These are phyloP conservation scores for Drosophila santomea DNA, from an alignment of 1,140 invertebrate species.

Conservation along the genomic window DNA sequence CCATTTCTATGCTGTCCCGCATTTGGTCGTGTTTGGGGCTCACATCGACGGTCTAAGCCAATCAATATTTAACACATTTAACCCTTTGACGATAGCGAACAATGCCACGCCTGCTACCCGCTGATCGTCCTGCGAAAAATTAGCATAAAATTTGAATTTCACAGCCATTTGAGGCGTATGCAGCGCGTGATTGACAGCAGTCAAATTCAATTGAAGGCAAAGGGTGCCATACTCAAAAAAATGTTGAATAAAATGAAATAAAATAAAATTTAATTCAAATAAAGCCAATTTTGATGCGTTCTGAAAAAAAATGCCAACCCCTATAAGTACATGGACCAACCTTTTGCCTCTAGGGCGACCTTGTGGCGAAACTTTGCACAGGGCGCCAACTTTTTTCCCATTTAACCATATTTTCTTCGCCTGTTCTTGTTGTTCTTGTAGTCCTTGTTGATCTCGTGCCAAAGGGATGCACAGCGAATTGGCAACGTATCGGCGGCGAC, in stretches of 20 bases:
- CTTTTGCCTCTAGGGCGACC: conserved; percentile 67
- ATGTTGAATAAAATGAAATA: conserved; percentile 49
- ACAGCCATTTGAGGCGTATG: conserved; percentile 81
- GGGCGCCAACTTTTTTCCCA: conserved; percentile 52
- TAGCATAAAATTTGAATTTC: conserved; percentile 84
- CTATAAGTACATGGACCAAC: conserved; percentile 31
- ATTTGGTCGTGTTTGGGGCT: conserved; percentile 17
- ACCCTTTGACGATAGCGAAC: conserved; percentile 59
- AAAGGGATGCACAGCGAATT: conserved; percentile 55
- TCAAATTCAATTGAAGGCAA: conserved; percentile 80
- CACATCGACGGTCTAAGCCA: conserved; percentile 63
- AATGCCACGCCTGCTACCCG: conserved; percentile 36
- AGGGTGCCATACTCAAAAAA: conserved; percentile 15
- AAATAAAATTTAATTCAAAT: conserved; percentile 83
- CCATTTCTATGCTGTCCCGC: conserved; percentile 18
- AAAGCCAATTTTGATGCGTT: conserved; percentile 70
- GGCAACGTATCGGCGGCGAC: conserved; percentile 61
- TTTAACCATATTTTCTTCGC: conserved; percentile 11
- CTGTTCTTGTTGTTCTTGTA: conserved; percentile 3
- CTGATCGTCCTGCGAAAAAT: conserved; percentile 80
- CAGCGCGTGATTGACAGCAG: conserved; percentile 82
- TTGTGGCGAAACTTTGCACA: conserved; percentile 67
- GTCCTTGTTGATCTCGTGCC: conserved; percentile 22
- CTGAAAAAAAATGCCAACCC: background rate
- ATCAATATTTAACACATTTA: conserved; percentile 81